Conservation (phyloP, 2,113 vertebrate species). For the Cricetomys ansorgei region DNA sequence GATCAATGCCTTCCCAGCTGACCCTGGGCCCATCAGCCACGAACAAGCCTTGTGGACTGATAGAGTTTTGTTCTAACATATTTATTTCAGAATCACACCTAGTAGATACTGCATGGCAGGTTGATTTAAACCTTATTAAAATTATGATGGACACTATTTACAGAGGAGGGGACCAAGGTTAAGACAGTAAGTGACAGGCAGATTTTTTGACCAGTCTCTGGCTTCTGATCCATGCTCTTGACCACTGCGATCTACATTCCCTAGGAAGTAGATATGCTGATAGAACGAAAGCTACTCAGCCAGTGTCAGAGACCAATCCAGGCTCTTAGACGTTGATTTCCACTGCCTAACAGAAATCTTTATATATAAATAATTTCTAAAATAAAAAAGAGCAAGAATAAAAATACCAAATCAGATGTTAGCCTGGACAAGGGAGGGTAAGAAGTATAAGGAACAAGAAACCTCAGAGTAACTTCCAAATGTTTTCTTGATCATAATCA, state of each 20-base stretch:
- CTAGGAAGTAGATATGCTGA: background rate
- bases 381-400: constrained; percentile 21
- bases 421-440: background rate
- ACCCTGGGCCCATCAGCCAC: background rate
- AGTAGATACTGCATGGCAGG: background rate
- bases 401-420: background rate
- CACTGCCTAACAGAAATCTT: background rate
- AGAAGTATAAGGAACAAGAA: background rate
- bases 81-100: background rate
- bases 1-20: background rate
- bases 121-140: background rate
- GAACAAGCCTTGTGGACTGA: background rate
- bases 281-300: background rate
- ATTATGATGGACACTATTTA: background rate
- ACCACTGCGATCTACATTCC: background rate
- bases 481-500: background rate
- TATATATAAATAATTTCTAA: background rate
- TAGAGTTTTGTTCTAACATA: background rate
- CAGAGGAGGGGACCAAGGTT: background rate
- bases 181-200: background rate
- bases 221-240: background rate
- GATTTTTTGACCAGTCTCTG: background rate
- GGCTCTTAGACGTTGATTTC: background rate
- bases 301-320: background rate
- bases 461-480: background rate